Percentiles rank a stretch among this genome's conserved stretches.
Conservation (phyloP, 2,113 vertebrate genomes). For the Chionis minor region DNA sequence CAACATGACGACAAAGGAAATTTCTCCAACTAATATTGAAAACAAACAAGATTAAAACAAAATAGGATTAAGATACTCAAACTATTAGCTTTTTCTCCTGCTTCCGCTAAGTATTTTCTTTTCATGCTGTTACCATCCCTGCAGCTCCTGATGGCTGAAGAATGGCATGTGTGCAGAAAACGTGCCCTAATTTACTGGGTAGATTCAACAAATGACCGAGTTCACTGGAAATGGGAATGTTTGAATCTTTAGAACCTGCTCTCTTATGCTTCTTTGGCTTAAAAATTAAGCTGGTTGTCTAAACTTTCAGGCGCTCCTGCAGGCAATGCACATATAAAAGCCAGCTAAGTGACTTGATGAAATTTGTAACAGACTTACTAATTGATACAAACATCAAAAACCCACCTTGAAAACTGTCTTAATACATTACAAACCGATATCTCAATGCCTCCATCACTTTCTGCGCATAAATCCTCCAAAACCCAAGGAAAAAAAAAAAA, state of each 20-base stretch:
- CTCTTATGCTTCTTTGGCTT: not conserved
- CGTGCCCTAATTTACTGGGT: not conserved
- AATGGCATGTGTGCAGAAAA: not conserved
- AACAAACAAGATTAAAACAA: constrained; percentile 34
- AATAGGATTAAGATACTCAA: constrained; percentile 40
- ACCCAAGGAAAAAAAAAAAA: not conserved
- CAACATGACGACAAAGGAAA: constrained; percentile 13
- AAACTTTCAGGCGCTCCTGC: not conserved
- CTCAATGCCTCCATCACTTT: not conserved
- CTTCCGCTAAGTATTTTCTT: not conserved
- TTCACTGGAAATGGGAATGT: not conserved
- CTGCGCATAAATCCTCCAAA: not conserved
- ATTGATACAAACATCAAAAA: not conserved
- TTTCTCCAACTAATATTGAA: constrained; percentile 16
- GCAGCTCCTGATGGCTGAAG: not conserved
- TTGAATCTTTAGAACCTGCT: not conserved
- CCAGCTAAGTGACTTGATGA: not conserved
- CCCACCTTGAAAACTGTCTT: not conserved
- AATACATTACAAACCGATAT: not conserved
- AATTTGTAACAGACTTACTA: not conserved
- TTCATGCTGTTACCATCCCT: not conserved
- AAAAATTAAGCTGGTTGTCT: not conserved
- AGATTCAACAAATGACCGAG: not conserved
- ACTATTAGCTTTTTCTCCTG: constrained; percentile 4
- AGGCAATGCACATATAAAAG: not conserved